phyloP scores from a whole-genome alignment of 2,888 invertebrate genomes.

The Nymphalis c-album region DNA sequence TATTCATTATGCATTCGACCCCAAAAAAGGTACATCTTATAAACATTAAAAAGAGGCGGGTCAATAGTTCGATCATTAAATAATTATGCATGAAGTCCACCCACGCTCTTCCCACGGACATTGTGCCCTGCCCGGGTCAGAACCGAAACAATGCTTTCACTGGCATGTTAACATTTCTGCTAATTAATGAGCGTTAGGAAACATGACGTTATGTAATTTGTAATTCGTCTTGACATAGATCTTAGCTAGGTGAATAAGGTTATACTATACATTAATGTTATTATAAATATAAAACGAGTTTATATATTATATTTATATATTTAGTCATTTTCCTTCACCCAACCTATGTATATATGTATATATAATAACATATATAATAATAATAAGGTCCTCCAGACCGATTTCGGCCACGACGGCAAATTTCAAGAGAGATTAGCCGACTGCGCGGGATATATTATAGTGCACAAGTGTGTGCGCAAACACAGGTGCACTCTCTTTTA shows the following conservation, averaged over 20 bases:
- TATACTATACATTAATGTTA: neutral
- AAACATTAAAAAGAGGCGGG: constrained; percentile 6
- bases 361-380: too few species aligned
- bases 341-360: too few species aligned
- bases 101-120: constrained; percentile 61
- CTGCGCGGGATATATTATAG: too few species aligned
- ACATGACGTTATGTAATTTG: constrained; percentile 30
- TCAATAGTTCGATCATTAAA: constrained; percentile 13
- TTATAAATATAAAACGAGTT: too few species aligned
- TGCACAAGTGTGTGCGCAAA: too few species aligned
- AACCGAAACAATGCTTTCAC: constrained; percentile 71
- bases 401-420: too few species aligned
- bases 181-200: constrained; percentile 60
- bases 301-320: too few species aligned
- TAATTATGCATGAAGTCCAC: constrained; percentile 46
- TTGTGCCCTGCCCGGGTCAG: constrained; percentile 47
- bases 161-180: constrained; percentile 55
- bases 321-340: too few species aligned
- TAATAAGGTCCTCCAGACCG: too few species aligned
- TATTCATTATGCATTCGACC: neutral
- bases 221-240: constrained; percentile 16
- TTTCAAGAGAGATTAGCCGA: too few species aligned
- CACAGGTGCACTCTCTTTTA: too few species aligned
- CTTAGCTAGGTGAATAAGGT: neutral
- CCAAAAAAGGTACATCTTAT: neutral